A percentile compares a stretch with the other conserved stretches of the same genome.
phyloP scores from a whole-genome alignment of 2,888 invertebrate species.

The Epicampocera succincta region DNA sequence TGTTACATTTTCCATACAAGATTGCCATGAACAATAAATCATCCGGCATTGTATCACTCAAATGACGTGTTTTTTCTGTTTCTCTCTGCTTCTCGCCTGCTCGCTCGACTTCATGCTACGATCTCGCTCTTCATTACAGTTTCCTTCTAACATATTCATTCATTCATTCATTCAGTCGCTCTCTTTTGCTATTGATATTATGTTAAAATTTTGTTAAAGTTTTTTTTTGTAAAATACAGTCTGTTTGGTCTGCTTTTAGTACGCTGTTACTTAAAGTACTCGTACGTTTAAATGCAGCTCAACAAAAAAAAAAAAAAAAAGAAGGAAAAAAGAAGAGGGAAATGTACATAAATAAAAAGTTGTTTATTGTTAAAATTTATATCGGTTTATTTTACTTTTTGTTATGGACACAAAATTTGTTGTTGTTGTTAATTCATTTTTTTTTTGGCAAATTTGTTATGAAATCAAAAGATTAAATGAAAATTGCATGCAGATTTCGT shows the following conservation, averaged over 20 bases:
- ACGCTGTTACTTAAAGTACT: constrained; percentile 47
- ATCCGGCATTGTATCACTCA: constrained; percentile 69
- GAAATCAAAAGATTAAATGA: constrained; percentile 53
- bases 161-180: constrained; percentile 34
- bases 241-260: constrained; percentile 40
- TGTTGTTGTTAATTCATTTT: constrained; percentile 2
- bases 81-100: constrained; percentile 23
- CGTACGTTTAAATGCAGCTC: constrained; percentile 25
- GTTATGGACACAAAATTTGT: constrained; percentile 20
- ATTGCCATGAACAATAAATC: constrained; percentile 69
- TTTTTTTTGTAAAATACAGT: constrained; percentile 5
- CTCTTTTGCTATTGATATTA: constrained; percentile 44
- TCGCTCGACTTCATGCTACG: not conserved
- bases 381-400: constrained; percentile 36
- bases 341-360: constrained; percentile 63
- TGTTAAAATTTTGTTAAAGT: constrained; percentile 41
- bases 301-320: constrained; percentile 11
- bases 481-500: constrained; percentile 57
- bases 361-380: constrained; percentile 55
- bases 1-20: constrained; percentile 71
- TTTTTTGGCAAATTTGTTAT: constrained; percentile 57
- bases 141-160: constrained; percentile 42
- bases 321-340: constrained; percentile 59
- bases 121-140: not conserved
- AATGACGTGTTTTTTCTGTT: constrained; percentile 55